Base-by-base conservation (phyloP, 1,140 invertebrate genomes). In the Aplysia californica region DNA sequence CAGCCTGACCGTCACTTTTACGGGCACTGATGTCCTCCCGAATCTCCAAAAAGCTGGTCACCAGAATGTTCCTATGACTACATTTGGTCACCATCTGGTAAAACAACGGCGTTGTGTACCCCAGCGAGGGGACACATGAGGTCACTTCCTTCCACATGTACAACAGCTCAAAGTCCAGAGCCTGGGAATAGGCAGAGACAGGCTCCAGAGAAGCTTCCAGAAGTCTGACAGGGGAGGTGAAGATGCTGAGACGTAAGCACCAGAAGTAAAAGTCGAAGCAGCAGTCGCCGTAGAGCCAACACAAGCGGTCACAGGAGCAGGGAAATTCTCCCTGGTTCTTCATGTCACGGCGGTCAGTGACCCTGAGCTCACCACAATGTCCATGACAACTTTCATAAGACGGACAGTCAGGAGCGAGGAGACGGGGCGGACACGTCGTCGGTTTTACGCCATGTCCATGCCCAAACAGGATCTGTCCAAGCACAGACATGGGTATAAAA, bases 201-300 rank as follows among this genome's bases (percentile, higher is more conserved):
- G 26, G 31, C n/a, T 3, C 15, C 1, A 70, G 31, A n/a, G 26
- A 36, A 20, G 68, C 4, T 2, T 1, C 2, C 1, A 70, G 29
- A 18, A 70, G 33, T 2, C 10, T 56, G 15, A 5, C 31, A 23
- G 33, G 29, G 2, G 41, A 35, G 41, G 23, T 33, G 31, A 36
- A 23, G 26, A 70, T 70, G 21, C 6, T 56, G 4, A 35, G 18
- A 2, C 58, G n/a, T 1, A 70, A 35, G 26, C 68, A 70, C 4
- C 3, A 2, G 31, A 20, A 18, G 68, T 70, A 70, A 35, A 56
- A 70, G 50, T 70, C 68, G 4, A 21, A 6, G 31, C 68, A 70
- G 68, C 68, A 70, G 31, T 70, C 68, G n/a, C 68, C 68, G 36
- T 70, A 70, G 15, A 70, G 1, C 41, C n/a, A n/a, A n/a, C n/a